Base-by-base conservation (phyloP, 2,888 invertebrate genomes). In the Minunthozetes semirufus region DNA sequence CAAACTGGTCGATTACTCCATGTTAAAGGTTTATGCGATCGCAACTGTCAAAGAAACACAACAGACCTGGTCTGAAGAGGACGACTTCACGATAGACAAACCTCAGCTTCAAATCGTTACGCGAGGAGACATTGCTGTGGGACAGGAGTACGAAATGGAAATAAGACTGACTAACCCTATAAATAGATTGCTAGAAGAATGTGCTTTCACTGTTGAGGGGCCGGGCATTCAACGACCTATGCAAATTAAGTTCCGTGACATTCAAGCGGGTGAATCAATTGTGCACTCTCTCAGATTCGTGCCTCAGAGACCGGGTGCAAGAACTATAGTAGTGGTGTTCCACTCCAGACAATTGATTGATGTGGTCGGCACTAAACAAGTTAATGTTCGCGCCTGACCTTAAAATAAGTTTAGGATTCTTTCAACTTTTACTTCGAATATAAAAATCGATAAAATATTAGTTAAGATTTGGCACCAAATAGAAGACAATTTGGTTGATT, bases 51-150 rank as follows among this genome's bases (percentile, higher is more conserved):
- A 87, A 73, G 91, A 92, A 82, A 92, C 92, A 19, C 88, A 88
- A 74, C 91, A 92, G 82, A 88, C 90, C 1, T 92, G 91, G 89
- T 88, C 90, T 0, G 90, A 89, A 78, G 90, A 91, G 80, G 91
- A 92, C 79, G 90, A 91, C 83, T 91, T 91, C 84, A 88, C 90
- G 82, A 86, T 92, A 8, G 83, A 89, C 42, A 90, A 89, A 80
- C 92, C 92, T 0, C 87, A 85, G 76, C 87, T 91, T 73, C 84
- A 83, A 48, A 86, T 92, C 48, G 87, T 88, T 85, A 73, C 88
- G 79, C 86, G 87, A 76, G 86, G 85, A n/a, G 87, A 87, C 79
- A 85, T 88, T 2, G 82, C 86, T 8, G 82, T 88, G 13, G 87
- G 86, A 3, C 83, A 86, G 81, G 85, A 88, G 81, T 86, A 3